Conservation (phyloP, 1,140 invertebrate genomes). For the Penaeus chinensis region DNA sequence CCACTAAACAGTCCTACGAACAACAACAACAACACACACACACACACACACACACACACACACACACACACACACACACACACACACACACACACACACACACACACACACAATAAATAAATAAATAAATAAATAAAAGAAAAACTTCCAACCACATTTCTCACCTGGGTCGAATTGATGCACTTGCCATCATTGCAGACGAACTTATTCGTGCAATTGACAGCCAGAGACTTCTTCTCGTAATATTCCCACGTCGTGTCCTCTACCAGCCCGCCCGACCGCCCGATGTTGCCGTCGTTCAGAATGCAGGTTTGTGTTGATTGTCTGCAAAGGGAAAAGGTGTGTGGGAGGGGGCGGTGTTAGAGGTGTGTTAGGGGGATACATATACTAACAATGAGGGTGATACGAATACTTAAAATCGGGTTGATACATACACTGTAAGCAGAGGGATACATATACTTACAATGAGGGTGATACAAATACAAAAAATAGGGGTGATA, state of each 20-base stretch:
- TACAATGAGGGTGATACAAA: too few relatives aligned
- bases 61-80: too few relatives aligned
- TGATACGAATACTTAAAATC: too few relatives aligned
- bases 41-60: too few relatives aligned
- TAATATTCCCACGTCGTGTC: conserved; percentile 73
- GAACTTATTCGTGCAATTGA: conserved; percentile 72
- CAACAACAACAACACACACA: too few relatives aligned
- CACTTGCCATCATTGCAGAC: conserved; percentile 75
- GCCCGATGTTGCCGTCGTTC: conserved; percentile 73
- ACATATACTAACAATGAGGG: too few relatives aligned
- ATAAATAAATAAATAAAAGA: not conserved
- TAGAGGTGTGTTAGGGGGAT: too few relatives aligned
- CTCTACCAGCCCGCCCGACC: conserved; percentile 71
- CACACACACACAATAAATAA: not conserved
- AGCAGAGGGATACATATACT: too few relatives aligned
- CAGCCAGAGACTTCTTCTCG: conserved; percentile 70
- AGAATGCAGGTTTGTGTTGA: conserved; percentile 72
- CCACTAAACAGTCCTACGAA: too few relatives aligned
- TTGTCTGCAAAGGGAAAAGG: conserved; percentile 22
- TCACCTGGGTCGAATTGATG: conserved; percentile 70
- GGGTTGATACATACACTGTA: too few relatives aligned
- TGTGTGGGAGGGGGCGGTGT: not conserved
- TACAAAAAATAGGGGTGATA: too few relatives aligned
- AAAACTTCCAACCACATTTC: not conserved
- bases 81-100: not conserved